Evolutionary conservation across 2,797 vertebrate genomes (phyloP), one percentile per base, ranked within the genome.

Genomic region (Simalia tracyae): DNA sequence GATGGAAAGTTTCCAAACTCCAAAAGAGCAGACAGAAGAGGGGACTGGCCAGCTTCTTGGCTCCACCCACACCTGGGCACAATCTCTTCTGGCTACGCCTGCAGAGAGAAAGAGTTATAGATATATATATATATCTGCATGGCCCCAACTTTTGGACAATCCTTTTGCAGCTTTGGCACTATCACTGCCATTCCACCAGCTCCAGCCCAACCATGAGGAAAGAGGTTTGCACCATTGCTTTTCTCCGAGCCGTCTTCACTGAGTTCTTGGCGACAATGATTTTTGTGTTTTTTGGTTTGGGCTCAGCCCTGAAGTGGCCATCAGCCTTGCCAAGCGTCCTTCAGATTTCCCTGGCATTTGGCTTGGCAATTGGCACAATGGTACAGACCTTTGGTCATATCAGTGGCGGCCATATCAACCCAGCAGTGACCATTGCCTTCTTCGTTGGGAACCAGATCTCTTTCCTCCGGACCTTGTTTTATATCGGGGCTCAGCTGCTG

Each of bases 391-490:
- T 98, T 0, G 98, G 98, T 9, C 97, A 96, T 2, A 95, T 98
- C 95, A 98, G 98, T 0, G 98, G 98, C 0, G 98, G 96, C 42
- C 97, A 98, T 95, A 97, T 98, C 93, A 98, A 98, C 95, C 98
- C 98, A 0, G 98, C 98, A 0, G 96, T 98, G 31, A 98, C 97
- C 14, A 95, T 98, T 19, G 98, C 98, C 86, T 97, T 98, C 93
- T 93, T 98, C 0, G 95, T 98, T 0, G 98, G 97, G 66, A 98
- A 98, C 92, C 97, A 98, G 94, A 98, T 98, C 94, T 98, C 98
- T 0, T 95, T 98, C 92, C 96, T 96, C 5, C 96, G 98, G 36
- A 95, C 95, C 0, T 6, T 95, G 84, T 97, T 97, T 95, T 98
- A 98, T 2, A 91, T 98, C 15, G 31, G 94, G 2, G 98, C 97